Base-by-base conservation (phyloP, 2,797 vertebrate species). In the Eulemur mongoz region DNA sequence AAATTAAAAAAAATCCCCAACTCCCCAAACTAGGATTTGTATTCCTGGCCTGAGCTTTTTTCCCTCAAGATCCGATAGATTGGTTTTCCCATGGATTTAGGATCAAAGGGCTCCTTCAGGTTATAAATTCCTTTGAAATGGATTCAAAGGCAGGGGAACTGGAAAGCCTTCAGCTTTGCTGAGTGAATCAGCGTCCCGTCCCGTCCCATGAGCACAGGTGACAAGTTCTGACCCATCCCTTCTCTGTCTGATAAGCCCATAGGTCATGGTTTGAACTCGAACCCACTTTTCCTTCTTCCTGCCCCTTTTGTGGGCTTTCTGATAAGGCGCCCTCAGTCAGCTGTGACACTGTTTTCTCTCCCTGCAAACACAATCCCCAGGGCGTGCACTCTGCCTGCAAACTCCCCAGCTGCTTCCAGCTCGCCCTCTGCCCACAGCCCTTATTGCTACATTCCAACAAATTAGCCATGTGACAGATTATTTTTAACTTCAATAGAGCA, bases 371-470 rank as follows among this genome's bases (percentile, higher is more conserved):
- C 52, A 69, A 96, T 96, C 92, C 93, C 72, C 84, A 88, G 96
- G 95, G 96, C 87, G 0, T 0, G 92, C 67, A 43, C 13, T 91
- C 92, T 3, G 96, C 91, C 2, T 4, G 81, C 45, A 88, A 95
- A 82, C 89, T 95, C 93, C 90, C 86, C 98, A 98, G 98, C 97
- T 98, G 98, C 96, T 96, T 92, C 93, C 95, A 96, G 93, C 84
- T 93, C 94, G 79, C 35, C 76, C 78, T 96, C 96, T 93, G 97
- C 96, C 94, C 96, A 95, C 87, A 92, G 89, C 17, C 88, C 95
- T 97, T 61, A 96, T 80, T 88, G 79, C 57, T 76, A 91, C 94
- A 78, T 94, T 79, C 82, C 95, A 96, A 96, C 94, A 90, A 91
- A 97, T 93, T 87, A 97, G 92, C 52, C 48, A 52, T 93, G 86